Evolutionary conservation across 2,797 vertebrate species (phyloP), one percentile per base, ranked within the genome.

Genomic region (Champsocephalus esox): DNA sequence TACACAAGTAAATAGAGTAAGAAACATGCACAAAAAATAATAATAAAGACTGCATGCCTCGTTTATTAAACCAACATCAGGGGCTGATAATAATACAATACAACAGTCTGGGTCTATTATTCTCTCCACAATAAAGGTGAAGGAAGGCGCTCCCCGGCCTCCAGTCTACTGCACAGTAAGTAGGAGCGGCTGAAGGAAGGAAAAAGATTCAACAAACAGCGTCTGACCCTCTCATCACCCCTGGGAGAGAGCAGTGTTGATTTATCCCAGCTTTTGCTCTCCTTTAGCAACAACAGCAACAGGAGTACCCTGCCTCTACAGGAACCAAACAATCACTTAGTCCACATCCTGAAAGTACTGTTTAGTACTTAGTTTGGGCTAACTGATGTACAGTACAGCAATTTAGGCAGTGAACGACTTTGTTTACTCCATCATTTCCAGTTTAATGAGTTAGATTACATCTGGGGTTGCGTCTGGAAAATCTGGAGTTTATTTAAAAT

Each of bases 131-230:
- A 66, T 69, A 65, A 79, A 77, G 81, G 81, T 81, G 43, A 70
- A 68, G 61, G 56, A 79, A 70, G 66, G 51, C 7, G 9, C 58
- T 79, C 46, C 54, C 48, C 14, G 50, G 61, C 60, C 55, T 38
- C 28, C 28, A 59, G 32, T 75, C 54, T 16, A 24, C 41, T 63
- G 49, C 69, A 66, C 57, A 75, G 63, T 50, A 70, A 85, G 71
- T 63, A 77, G 65, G 51, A 77, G 84, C 67, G 58, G 58, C 64
- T 80, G 72, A 74, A 84, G 77, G 87, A 90, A 90, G 85, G 87
- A 88, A 88, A 83, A 80, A 28, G 71, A 74, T 67, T 80, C 12
- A 64, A 83, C 71, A 91, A 92, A 88, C 81, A 77, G 44, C 13
- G 24, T 62, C 48, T 81, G 74, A 86, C 80, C 81, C 62, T 61